Base-by-base conservation (phyloP, 30 jellyfish, hydroid and myxozoan genomes). In the Cassiopea andromeda region DNA sequence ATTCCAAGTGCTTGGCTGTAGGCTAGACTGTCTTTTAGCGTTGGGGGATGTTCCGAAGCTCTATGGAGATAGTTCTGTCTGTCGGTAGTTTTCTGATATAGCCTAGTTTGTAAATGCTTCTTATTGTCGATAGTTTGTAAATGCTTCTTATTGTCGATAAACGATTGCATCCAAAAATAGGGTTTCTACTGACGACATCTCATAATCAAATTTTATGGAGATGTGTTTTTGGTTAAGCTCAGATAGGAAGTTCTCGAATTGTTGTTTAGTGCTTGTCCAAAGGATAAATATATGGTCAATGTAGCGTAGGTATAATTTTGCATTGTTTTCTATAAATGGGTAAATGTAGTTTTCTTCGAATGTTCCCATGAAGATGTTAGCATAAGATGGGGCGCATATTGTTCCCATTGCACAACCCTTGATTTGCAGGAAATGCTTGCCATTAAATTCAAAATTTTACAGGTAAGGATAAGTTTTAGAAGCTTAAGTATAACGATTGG, bases 351-450 rank as follows among this genome's bases (percentile, higher is more conserved):
- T 18, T 68, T 68, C 77, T 68, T 68, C 0, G 15, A 68, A 68
- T 68, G 6, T 14, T 17, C 77, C 77, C 77, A 68, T 68, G 15
- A 14, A 68, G 44, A 68, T 0, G 77, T 68, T 68, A 44, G 93
- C 93, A 71, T 85, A 85, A 5, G 87, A 16, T 8, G 90, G 93
- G n/a, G 93, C 93, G 43, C 60, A 75, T 4, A 44, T 0, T 19
- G 90, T 1, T 89, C 90, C 90, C 90, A 81, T 85, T 72, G 90
- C 93, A 16, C 87, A 60, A 5, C 93, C 93, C n/a, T 70, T 0
- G 58, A 46, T 73, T 46, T 85, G 93, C 0, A 54, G 1, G 61
- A 6, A 85, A 49, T 85, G 44, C 43, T 54, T 67, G 7, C 47
- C 60, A 54, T 74, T 72, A 46, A 85, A 85, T 7, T 14, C 44